Percentiles rank a stretch among this genome's conserved stretches.
phyloP scores from a whole-genome alignment of 2,113 vertebrate genomes.

The Siniperca chuatsi region DNA sequence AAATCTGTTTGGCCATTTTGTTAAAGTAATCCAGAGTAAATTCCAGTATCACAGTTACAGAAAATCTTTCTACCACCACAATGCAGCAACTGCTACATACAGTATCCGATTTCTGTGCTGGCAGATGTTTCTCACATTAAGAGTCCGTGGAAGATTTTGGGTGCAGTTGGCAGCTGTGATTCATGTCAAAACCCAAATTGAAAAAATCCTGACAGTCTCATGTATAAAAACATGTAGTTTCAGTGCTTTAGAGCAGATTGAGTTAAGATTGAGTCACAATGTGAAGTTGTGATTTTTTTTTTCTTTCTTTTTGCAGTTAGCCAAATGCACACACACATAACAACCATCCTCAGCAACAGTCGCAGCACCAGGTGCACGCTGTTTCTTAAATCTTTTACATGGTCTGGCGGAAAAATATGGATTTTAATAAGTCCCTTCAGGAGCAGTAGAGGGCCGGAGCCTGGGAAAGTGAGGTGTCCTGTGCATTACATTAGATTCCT shows the following conservation, averaged over 20 bases:
- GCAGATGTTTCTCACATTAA: conserved; percentile 77
- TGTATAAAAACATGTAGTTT: conserved; percentile 6
- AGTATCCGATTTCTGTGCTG: conserved; percentile 57
- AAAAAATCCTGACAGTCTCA: conserved; percentile 33
- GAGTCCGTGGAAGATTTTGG: conserved; percentile 51
- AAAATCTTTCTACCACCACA: conserved; percentile 37
- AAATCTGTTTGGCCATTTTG: background rate
- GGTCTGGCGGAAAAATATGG: conserved; percentile 78
- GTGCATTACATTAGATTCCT: conserved; percentile 64
- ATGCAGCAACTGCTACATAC: conserved; percentile 64
- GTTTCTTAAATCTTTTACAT: conserved; percentile 76
- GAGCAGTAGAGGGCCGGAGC: conserved; percentile 70
- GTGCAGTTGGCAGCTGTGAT: conserved; percentile 61
- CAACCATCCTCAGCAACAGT: conserved; percentile 41
- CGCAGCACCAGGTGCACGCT: conserved; percentile 78
- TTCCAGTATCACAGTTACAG: conserved; percentile 41
- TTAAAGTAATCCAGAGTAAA: conserved; percentile 13
- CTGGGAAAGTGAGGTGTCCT: conserved; percentile 70
- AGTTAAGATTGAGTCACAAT: conserved; percentile 27
- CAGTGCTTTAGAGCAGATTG: background rate
- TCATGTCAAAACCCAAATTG: conserved; percentile 55
- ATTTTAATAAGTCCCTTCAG: conserved; percentile 85
- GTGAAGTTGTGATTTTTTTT: background rate
- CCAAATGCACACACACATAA: conserved; percentile 52
- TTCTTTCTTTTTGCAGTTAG: conserved; percentile 32